Conservation (phyloP, 2,888 invertebrate genomes). For the Agonopterix arenella region DNA sequence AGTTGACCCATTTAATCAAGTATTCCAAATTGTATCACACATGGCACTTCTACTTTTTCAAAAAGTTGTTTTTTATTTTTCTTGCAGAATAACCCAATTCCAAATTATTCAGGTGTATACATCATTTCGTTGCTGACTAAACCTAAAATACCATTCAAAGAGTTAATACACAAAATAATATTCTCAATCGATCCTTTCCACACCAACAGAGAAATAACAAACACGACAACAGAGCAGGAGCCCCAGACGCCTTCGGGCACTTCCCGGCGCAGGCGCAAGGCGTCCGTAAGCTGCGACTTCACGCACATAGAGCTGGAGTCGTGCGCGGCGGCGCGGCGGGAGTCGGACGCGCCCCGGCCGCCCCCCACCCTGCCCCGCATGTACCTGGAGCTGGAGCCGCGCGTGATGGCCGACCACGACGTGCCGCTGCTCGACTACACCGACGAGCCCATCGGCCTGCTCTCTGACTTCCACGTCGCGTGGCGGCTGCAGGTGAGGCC, state of each 20-base stretch:
- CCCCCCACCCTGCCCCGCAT: slow-evolving; percentile 61
- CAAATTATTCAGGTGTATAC: too few relatives aligned
- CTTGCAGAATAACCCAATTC: too few relatives aligned
- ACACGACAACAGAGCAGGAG: slow-evolving; percentile 6
- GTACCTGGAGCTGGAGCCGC: slow-evolving; percentile 62
- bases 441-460: slow-evolving; percentile 50
- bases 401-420: slow-evolving; percentile 34
- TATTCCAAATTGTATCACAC: too few relatives aligned
- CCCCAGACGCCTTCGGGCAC: slow-evolving; percentile 4
- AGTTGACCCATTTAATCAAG: too few relatives aligned
- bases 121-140: too few relatives aligned
- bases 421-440: slow-evolving; percentile 46
- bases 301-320: slow-evolving; percentile 12
- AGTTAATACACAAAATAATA: too few relatives aligned
- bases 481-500: slow-evolving; percentile 47
- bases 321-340: slow-evolving; percentile 9
- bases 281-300: slow-evolving; percentile 9
- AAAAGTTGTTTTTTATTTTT: too few relatives aligned
- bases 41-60: too few relatives aligned
- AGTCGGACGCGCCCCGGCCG: slow-evolving; percentile 27
- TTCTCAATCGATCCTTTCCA: neutral
- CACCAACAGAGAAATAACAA: neutral
- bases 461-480: slow-evolving; percentile 50
- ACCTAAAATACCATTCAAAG: too few relatives aligned
- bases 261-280: slow-evolving; percentile 1